phyloP scores from a whole-genome alignment of 2,888 invertebrate genomes.

The Caenorhabditis japonica region DNA sequence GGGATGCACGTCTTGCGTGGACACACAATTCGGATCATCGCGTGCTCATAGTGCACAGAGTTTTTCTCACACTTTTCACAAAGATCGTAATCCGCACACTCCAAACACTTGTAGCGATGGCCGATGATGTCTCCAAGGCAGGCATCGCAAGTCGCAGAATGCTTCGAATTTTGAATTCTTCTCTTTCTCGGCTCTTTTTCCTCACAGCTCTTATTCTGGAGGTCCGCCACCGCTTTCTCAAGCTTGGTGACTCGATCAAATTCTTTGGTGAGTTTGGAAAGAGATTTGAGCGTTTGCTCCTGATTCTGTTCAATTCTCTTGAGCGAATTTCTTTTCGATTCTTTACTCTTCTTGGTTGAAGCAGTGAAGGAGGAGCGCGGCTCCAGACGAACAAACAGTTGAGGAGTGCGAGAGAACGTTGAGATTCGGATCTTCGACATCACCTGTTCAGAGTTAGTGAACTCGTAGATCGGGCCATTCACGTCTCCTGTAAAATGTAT shows the following conservation, averaged over 20 bases:
- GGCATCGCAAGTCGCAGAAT: conserved; percentile 36
- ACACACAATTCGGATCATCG: conserved; percentile 34
- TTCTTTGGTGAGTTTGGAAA: conserved; percentile 16
- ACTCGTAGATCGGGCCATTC: conserved; percentile 41
- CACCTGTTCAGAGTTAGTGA: conserved; percentile 29
- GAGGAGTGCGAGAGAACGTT: conserved; percentile 38
- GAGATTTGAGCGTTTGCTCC: conserved; percentile 21
- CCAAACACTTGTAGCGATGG: conserved; percentile 48
- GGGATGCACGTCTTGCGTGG: conserved; percentile 36
- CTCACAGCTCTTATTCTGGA: not conserved
- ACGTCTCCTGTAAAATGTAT: conserved; percentile 21
- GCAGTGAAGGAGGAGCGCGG: not conserved
- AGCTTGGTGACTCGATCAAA: conserved; percentile 2
- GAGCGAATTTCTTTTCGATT: conserved; percentile 34
- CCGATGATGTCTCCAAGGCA: conserved; percentile 44
- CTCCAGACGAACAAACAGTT: conserved; percentile 38
- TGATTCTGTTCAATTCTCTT: conserved; percentile 33
- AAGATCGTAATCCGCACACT: conserved; percentile 52
- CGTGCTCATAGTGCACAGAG: conserved; percentile 44
- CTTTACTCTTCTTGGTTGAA: conserved; percentile 11
- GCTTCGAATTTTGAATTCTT: conserved; percentile 8
- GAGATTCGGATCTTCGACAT: conserved; percentile 40
- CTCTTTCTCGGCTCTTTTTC: not conserved
- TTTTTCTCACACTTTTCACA: conserved; percentile 46
- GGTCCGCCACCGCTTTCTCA: conserved; percentile 9